Conservation (phyloP, 37 sponge, comb jelly and placozoan species). For the Agelas oroides region DNA sequence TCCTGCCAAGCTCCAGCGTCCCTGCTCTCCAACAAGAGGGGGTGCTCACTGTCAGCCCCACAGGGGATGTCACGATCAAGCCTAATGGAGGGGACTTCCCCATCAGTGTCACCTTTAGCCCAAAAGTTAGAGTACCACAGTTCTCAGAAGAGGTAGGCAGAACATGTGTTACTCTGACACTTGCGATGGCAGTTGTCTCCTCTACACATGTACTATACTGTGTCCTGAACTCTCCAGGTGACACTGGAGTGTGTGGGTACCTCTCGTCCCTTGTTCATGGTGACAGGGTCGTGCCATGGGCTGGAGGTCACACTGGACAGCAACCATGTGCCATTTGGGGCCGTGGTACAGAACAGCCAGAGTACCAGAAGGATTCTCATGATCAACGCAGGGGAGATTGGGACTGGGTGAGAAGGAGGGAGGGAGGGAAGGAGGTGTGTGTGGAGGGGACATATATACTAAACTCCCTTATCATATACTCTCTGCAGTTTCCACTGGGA, state of each 20-base stretch:
- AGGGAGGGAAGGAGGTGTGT: background rate
- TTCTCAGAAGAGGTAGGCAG: slow-evolving; percentile 89
- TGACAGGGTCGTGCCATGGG: slow-evolving; percentile 90
- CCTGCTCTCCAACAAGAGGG: slow-evolving; percentile 68
- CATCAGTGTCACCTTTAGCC: slow-evolving; percentile 76
- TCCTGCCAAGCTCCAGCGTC: slow-evolving; percentile 64
- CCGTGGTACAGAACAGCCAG: slow-evolving; percentile 84
- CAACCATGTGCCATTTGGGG: slow-evolving; percentile 90
- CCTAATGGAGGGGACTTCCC: slow-evolving; percentile 56
- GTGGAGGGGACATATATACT: background rate
- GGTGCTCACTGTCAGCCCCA: slow-evolving; percentile 70
- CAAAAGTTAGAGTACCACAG: slow-evolving; percentile 73
- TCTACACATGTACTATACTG: too few species aligned
- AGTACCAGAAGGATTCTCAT: slow-evolving; percentile 84
- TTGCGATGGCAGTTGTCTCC: too few species aligned
- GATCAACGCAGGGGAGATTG: slow-evolving; percentile 95
- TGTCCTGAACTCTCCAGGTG: slow-evolving; percentile 46
- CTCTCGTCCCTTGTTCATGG: slow-evolving; percentile 85
- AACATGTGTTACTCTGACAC: too few species aligned
- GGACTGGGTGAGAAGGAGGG: slow-evolving; percentile 57
- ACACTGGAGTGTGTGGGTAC: slow-evolving; percentile 82
- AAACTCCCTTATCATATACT: background rate
- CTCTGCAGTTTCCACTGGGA: slow-evolving; percentile 84
- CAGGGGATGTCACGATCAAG: slow-evolving; percentile 73
- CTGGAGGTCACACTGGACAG: slow-evolving; percentile 85